Conservation (phyloP, 2,797 vertebrate genomes). For the Rhinella marina region DNA sequence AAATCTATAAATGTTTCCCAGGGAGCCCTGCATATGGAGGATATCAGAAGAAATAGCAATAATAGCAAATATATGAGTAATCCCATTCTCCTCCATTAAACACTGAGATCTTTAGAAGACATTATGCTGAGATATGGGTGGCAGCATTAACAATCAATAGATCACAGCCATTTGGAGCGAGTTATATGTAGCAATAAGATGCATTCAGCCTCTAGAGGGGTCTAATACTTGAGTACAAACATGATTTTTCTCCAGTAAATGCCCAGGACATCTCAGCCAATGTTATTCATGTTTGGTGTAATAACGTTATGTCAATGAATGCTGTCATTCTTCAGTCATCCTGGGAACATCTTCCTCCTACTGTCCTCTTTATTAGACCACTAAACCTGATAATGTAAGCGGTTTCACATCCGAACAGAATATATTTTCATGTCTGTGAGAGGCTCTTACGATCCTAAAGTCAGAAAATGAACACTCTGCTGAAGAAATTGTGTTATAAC, state of each 20-base stretch:
- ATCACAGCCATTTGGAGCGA: neutral
- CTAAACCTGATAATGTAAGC: constrained; percentile 28
- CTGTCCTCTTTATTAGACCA: constrained; percentile 34
- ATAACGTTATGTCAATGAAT: constrained; percentile 39
- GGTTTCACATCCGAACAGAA: constrained; percentile 4
- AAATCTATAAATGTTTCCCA: neutral
- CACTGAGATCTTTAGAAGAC: neutral
- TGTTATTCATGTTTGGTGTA: constrained; percentile 27
- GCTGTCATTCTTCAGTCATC: constrained; percentile 8
- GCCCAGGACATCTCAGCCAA: neutral
- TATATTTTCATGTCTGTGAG: constrained; percentile 8
- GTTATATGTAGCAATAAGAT: constrained; percentile 7
- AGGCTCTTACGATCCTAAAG: neutral
- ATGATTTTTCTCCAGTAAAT: constrained; percentile 24
- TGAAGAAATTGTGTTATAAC: constrained; percentile 8
- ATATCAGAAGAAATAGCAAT: neutral
- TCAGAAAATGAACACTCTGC: neutral
- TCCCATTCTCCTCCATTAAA: neutral
- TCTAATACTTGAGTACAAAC: constrained; percentile 16
- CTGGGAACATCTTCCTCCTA: constrained; percentile 8
- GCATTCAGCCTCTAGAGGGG: neutral
- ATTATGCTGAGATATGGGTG: constrained; percentile 5
- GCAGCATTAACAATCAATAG: constrained; percentile 4
- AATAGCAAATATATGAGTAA: neutral
- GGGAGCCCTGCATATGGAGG: neutral